A percentile compares a stretch with the other conserved stretches of the same genome.
phyloP scores from a whole-genome alignment of 2,888 invertebrate genomes.

The Apodemia hepburni region DNA sequence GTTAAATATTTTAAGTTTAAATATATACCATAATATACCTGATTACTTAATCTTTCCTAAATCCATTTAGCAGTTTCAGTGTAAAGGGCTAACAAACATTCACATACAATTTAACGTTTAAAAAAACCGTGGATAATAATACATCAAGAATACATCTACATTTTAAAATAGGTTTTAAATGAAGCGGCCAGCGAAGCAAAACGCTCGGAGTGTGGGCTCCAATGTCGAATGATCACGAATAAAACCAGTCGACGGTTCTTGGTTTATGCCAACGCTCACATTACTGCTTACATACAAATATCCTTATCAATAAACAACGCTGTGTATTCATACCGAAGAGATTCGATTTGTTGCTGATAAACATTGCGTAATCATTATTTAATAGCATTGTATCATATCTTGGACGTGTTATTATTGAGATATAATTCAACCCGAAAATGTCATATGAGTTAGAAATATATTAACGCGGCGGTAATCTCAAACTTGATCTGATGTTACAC shows the following conservation, averaged over 20 bases:
- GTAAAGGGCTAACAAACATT: too few species aligned
- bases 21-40: too few species aligned
- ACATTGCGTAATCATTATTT: conserved; percentile 9
- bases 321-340: not conserved
- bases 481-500: conserved; percentile 55
- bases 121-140: too few species aligned
- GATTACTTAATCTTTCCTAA: too few species aligned
- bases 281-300: conserved; percentile 3
- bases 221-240: conserved; percentile 9
- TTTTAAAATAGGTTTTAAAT: not conserved
- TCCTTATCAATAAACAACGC: conserved; percentile 10
- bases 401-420: not conserved
- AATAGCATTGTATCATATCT: not conserved
- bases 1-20: too few species aligned
- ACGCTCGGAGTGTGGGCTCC: not conserved
- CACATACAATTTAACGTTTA: too few species aligned
- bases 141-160: not conserved
- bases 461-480: conserved; percentile 37
- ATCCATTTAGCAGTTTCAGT: too few species aligned
- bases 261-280: conserved; percentile 7
- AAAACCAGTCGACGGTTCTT: not conserved
- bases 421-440: conserved; percentile 11
- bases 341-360: conserved; percentile 1
- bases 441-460: conserved; percentile 9
- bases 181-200: conserved; percentile 6